A percentile compares a stretch with the other conserved stretches of the same genome.
Conservation (phyloP, 2,113 vertebrate genomes). For the Mus spicilegus region DNA sequence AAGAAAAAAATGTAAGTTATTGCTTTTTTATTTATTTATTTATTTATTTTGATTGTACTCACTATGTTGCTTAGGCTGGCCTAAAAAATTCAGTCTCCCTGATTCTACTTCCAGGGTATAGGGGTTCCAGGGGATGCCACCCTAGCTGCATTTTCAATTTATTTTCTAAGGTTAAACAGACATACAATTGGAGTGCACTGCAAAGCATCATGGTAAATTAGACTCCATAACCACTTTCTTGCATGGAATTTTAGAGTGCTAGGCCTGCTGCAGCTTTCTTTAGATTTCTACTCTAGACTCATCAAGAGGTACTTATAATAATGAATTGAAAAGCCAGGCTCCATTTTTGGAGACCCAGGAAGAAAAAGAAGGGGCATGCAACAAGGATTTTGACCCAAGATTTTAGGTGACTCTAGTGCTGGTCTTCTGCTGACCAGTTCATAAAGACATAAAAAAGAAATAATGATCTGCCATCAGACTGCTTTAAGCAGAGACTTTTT, state of each 20-base stretch:
- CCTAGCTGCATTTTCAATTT: neutral
- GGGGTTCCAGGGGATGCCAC: too few species aligned
- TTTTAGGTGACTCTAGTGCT: neutral
- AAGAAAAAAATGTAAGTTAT: neutral
- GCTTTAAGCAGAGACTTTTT: neutral
- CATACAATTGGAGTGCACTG: neutral
- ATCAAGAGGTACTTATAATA: neutral
- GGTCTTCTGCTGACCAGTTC: neutral
- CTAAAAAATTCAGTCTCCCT: neutral
- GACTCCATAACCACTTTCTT: neutral
- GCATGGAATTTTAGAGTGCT: neutral
- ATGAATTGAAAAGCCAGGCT: neutral
- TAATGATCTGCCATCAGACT: neutral
- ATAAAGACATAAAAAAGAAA: neutral
- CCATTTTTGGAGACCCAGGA: too few species aligned
- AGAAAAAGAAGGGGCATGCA: neutral
- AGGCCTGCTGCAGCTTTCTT: neutral
- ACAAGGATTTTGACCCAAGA: neutral
- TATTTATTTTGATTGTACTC: neutral
- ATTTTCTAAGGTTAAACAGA: neutral
- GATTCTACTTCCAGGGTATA: neutral
- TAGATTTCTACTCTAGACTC: neutral
- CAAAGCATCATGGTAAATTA: neutral
- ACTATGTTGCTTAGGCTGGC: neutral
- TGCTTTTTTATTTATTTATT: neutral